Conservation (phyloP, 2,888 invertebrate genomes). For the Drosophila demipolita region DNA sequence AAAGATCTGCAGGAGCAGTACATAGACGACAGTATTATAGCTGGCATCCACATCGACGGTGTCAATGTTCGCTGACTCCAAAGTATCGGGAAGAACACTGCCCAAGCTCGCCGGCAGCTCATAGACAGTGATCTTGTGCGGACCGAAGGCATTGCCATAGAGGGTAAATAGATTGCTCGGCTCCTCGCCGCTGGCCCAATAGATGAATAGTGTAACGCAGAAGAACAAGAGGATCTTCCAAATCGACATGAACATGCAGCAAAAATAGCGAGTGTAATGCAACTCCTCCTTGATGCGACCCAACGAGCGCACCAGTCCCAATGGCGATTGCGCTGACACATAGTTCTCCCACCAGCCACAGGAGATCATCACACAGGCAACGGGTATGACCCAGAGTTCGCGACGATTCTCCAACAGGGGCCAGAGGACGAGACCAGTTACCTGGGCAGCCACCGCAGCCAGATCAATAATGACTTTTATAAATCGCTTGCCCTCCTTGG, state of each 20-base stretch:
- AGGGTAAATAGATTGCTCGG: conserved; percentile 91
- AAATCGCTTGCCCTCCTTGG: conserved; percentile 91
- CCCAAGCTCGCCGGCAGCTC: conserved; percentile 86
- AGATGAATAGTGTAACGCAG: conserved; percentile 89
- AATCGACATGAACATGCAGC: conserved; percentile 94
- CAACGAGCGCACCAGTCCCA: conserved; percentile 89
- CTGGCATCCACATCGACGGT: conserved; percentile 90
- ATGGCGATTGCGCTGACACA: conserved; percentile 93
- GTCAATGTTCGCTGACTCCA: conserved; percentile 91
- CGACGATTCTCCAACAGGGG: conserved; percentile 92
- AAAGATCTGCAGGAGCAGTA: conserved; percentile 92
- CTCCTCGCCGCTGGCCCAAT: conserved; percentile 91
- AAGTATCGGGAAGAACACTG: conserved; percentile 88
- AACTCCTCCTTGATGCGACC: conserved; percentile 93
- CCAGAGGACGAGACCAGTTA: conserved; percentile 96
- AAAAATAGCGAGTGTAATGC: conserved; percentile 93
- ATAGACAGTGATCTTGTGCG: conserved; percentile 91
- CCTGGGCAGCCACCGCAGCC: conserved; percentile 94
- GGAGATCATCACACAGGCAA: conserved; percentile 93
- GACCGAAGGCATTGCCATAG: conserved; percentile 90
- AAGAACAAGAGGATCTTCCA: conserved; percentile 96
- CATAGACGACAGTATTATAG: conserved; percentile 90
- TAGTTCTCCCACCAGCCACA: conserved; percentile 99
- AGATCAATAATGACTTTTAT: conserved; percentile 93
- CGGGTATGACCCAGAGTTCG: conserved; percentile 93